These are phyloP conservation scores for Melanargia galathea DNA, from an alignment of 2,888 invertebrate genomes.

Conservation along the genomic window DNA sequence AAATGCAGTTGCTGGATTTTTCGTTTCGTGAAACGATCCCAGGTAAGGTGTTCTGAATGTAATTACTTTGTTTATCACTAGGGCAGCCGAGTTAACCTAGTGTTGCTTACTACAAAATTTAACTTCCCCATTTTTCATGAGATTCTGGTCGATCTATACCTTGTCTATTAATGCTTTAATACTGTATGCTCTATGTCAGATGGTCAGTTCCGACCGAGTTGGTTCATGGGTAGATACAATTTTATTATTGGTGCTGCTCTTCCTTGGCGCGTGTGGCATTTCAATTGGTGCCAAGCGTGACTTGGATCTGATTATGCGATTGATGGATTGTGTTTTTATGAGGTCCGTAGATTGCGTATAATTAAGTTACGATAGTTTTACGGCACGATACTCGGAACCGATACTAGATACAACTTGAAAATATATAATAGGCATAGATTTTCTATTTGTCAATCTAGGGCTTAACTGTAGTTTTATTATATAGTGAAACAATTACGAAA, in stretches of 20 bases:
- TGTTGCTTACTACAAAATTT: no score
- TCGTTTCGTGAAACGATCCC: no score
- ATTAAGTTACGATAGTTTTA: background rate
- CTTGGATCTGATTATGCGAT: slow-evolving; percentile 36
- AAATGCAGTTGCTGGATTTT: no score
- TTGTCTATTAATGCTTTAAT: no score
- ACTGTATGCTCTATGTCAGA: background rate
- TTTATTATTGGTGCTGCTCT: slow-evolving; percentile 55
- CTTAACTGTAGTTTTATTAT: no score
- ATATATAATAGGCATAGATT: background rate
- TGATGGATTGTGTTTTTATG: slow-evolving; percentile 47
- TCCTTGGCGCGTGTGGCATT: slow-evolving; percentile 60
- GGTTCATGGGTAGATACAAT: slow-evolving; percentile 55
- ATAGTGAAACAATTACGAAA: no score
- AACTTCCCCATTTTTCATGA: no score
- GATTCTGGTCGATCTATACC: no score
- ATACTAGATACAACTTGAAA: background rate
- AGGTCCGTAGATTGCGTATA: slow-evolving; percentile 56
- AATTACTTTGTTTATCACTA: no score
- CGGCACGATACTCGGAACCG: background rate
- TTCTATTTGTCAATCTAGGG: no score
- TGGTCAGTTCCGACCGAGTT: slow-evolving; percentile 41
- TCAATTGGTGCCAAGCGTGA: slow-evolving; percentile 42
- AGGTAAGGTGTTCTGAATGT: no score
- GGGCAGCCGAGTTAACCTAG: no score